Evolutionary conservation across 1,140 invertebrate species (phyloP).

Genomic region (Andricus grossulariae): DNA sequence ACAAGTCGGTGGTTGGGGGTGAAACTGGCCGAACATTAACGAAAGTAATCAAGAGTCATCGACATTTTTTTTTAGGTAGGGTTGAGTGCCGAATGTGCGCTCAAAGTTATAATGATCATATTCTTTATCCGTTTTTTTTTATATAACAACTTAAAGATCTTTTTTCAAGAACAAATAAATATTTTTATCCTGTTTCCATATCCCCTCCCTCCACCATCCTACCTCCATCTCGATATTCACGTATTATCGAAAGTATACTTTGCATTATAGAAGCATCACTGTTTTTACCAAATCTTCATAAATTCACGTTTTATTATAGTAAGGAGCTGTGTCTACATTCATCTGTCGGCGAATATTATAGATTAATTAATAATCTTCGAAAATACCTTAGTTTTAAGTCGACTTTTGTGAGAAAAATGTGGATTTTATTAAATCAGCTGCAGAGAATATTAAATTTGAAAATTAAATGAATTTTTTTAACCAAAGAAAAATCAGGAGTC

Average conservation of each 20-base stretch:
- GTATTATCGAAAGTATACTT: slow-evolving; percentile 31
- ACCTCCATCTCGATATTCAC: slow-evolving; percentile 48
- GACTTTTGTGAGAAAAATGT: no score
- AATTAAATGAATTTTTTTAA: no score
- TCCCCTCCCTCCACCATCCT: slow-evolving; percentile 69
- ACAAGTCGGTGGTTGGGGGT: slow-evolving; percentile 64
- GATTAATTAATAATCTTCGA: no score
- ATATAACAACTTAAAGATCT: slow-evolving; percentile 46
- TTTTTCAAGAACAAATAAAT: slow-evolving; percentile 35
- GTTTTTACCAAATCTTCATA: slow-evolving; percentile 13
- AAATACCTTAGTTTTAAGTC: no score
- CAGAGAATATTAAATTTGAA: no score
- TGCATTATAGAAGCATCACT: neutral
- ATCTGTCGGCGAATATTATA: no score
- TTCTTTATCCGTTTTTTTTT: slow-evolving; percentile 72
- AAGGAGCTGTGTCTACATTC: no score
- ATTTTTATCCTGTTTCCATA: slow-evolving; percentile 32
- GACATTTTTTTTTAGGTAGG: slow-evolving; percentile 63
- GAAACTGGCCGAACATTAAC: slow-evolving; percentile 62
- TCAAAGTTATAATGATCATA: slow-evolving; percentile 70
- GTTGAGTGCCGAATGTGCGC: slow-evolving; percentile 62
- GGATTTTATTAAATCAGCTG: no score
- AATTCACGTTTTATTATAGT: neutral
- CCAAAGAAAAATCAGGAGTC: no score
- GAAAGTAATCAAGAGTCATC: slow-evolving; percentile 63